These are phyloP conservation scores for Cataglyphis altisquamis DNA, from an alignment of 2,888 invertebrate species.

Conservation along the genomic window DNA sequence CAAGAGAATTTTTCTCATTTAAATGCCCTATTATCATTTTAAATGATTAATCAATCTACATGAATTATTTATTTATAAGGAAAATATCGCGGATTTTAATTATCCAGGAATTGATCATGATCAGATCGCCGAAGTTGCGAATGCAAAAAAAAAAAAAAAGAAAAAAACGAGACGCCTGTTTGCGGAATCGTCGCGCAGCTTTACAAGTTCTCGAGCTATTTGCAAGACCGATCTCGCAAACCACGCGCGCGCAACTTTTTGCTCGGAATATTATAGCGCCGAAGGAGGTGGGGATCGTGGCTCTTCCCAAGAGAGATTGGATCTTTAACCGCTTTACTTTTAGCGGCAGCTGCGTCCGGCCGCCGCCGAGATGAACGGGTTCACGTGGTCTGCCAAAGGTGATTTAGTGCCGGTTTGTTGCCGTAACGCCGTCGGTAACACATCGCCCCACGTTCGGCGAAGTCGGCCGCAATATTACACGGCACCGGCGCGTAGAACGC, in stretches of 20 bases:
- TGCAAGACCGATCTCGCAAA: conserved; percentile 30
- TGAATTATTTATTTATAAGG: not conserved
- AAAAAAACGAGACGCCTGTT: not conserved
- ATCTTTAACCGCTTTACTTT: conserved; percentile 53
- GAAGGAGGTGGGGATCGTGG: conserved; percentile 17
- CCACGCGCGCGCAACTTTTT: conserved; percentile 43
- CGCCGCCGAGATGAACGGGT: conserved; percentile 71
- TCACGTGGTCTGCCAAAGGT: conserved; percentile 77
- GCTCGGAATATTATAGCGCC: conserved; percentile 50
- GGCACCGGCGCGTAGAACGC: conserved; percentile 28
- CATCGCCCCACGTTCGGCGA: conserved; percentile 50
- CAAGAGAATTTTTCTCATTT: not conserved
- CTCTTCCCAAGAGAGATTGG: conserved; percentile 57
- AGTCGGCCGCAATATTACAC: conserved; percentile 55
- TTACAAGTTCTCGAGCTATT: conserved; percentile 49
- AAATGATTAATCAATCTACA: not conserved
- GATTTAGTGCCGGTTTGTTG: conserved; percentile 83
- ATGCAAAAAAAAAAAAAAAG: not conserved
- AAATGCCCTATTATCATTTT: not conserved
- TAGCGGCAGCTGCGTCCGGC: conserved; percentile 65
- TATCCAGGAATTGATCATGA: not conserved
- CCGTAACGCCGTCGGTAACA: conserved; percentile 70
- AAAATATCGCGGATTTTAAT: not conserved
- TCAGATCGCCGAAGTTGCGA: not conserved
- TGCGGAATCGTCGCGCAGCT: conserved; percentile 26